Conservation (phyloP, 2,797 vertebrate genomes). For the Microctenopoma stevenorrisi region DNA sequence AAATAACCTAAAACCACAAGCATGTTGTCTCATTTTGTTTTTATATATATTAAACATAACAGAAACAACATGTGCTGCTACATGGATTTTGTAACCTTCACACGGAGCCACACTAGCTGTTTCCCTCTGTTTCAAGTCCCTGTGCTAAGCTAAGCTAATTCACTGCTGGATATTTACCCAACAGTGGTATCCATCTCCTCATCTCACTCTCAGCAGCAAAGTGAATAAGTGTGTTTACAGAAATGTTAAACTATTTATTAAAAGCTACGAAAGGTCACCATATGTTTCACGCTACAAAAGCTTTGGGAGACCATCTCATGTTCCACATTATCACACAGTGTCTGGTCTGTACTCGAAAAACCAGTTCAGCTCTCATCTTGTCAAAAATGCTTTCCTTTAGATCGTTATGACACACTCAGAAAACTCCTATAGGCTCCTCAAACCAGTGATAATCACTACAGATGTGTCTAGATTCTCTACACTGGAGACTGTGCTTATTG, state of each 20-base stretch:
- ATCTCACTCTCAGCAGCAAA: slow-evolving; percentile 7
- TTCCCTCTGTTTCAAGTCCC: slow-evolving; percentile 15
- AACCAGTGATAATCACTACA: slow-evolving; percentile 48
- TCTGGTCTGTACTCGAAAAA: slow-evolving; percentile 63
- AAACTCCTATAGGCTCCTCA: slow-evolving; percentile 45
- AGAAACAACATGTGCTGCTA: neutral
- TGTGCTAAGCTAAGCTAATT: slow-evolving; percentile 12
- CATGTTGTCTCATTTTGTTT: neutral
- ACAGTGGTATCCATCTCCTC: neutral
- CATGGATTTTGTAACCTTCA: neutral
- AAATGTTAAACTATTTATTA: slow-evolving; percentile 5
- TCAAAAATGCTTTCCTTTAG: slow-evolving; percentile 42
- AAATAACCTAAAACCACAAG: neutral
- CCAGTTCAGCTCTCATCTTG: slow-evolving; percentile 41
- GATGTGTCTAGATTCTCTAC: slow-evolving; percentile 36
- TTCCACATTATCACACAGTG: slow-evolving; percentile 64
- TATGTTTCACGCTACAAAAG: slow-evolving; percentile 24
- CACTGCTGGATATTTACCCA: neutral
- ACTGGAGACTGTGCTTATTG: slow-evolving; percentile 63
- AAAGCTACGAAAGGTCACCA: slow-evolving; percentile 12
- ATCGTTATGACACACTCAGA: slow-evolving; percentile 27
- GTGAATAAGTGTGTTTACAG: slow-evolving; percentile 4
- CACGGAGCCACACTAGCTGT: neutral
- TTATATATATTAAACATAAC: neutral
- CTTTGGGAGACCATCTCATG: slow-evolving; percentile 51